Evolutionary conservation across 1,140 invertebrate species (phyloP), one percentile per base, ranked within the genome.

Genomic region (Drosophila repletoides): DNA sequence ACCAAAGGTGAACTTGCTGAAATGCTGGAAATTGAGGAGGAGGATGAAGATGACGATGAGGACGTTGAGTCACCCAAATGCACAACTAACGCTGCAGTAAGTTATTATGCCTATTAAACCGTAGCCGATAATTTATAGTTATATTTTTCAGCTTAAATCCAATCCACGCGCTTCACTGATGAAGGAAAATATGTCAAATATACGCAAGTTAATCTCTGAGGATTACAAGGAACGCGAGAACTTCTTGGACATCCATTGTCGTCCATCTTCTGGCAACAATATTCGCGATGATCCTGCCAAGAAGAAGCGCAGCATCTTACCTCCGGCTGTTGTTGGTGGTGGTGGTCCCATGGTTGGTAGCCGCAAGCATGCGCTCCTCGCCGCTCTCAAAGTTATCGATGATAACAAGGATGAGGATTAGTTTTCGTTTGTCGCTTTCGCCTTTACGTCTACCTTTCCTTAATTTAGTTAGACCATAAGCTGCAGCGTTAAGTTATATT

Each of bases 341-440:
- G 46, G 88, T n/a, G 76, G 65, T 48, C 91, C 92, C 38, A 52
- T 88, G 53, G 52, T 51, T 17, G 76, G 64, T 33, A 87, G 71
- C 12, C 88, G 88, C 28, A 94, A 94, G 72, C 91, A 91, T 10
- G 93, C 93, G 76, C 79, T 94, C 12, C 88, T 94, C 46, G 93
- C 93, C 9, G 92, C 93, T 0, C 91, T 94, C 58, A 93, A 93
- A 74, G 93, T 92, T 9, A 94, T 94, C 43, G 94, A 94, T 14
- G 76, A 89, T 28, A 81, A 81, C 48, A 79, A 79, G 55, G 71
- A 71, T 34, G 80, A 89, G 70, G 84, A 88, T 49, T 89, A 76
- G 45, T 15, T 17, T 2, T 24, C 12, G n/a, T n/a, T n/a, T n/a
- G n/a, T n/a, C n/a, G n/a, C 19, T 2, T 29, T 22, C 33, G 41